These are phyloP conservation scores for Ctenopoma multispine DNA, from an alignment of 2,797 vertebrate species.

Conservation along the genomic window DNA sequence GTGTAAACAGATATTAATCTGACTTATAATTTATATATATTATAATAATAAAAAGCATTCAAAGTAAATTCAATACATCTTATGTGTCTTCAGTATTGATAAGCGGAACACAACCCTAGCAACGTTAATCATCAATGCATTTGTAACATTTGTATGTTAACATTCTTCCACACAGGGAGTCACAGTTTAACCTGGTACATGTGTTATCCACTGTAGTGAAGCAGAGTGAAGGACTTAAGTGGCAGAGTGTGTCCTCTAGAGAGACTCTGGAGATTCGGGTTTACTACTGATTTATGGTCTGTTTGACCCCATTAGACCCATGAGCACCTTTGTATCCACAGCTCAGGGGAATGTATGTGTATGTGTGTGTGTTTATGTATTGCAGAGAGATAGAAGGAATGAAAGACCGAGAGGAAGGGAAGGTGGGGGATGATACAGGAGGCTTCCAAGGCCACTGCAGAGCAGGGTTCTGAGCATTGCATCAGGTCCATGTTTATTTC, in stretches of 20 bases:
- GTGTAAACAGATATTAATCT: too few relatives aligned
- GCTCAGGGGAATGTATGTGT: slow-evolving; percentile 73
- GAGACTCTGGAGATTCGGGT: slow-evolving; percentile 56
- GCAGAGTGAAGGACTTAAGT: slow-evolving; percentile 42
- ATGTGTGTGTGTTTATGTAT: slow-evolving; percentile 51
- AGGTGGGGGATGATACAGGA: slow-evolving; percentile 52
- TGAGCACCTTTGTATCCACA: slow-evolving; percentile 75
- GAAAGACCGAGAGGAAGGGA: slow-evolving; percentile 51
- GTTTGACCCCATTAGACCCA: slow-evolving; percentile 80
- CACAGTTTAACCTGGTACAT: slow-evolving; percentile 28
- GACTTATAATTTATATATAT: too few relatives aligned
- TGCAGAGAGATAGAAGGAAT: slow-evolving; percentile 56
- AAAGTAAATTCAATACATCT: slow-evolving; percentile 64
- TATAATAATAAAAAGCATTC: slow-evolving; percentile 43
- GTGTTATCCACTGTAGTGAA: slow-evolving; percentile 20
- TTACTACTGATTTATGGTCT: slow-evolving; percentile 76
- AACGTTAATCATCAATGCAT: slow-evolving; percentile 53
- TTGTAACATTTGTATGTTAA: slow-evolving; percentile 42
- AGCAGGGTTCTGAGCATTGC: slow-evolving; percentile 74
- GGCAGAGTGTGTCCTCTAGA: slow-evolving; percentile 45
- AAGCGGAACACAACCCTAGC: slow-evolving; percentile 33
- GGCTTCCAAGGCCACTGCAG: slow-evolving; percentile 76
- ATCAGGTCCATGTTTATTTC: slow-evolving; percentile 85
- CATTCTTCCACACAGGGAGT: slow-evolving; percentile 37
- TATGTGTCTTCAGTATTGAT: slow-evolving; percentile 44